Conservation (phyloP, 1,140 invertebrate species). For the Drosophila repleta region DNA sequence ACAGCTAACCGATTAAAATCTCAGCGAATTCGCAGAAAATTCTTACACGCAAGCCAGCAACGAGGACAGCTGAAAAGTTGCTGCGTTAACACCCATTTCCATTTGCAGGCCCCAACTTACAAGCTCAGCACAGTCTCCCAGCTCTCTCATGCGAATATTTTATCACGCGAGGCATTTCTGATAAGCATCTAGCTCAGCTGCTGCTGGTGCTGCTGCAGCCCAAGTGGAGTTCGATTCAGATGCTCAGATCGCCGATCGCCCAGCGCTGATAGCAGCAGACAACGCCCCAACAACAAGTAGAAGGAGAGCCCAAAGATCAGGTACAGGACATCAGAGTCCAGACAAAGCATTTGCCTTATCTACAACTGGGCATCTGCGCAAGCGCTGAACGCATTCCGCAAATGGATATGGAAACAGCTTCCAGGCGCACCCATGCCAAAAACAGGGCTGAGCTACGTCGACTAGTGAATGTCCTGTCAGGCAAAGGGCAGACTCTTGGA, state of each 20-base stretch:
- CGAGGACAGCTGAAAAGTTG: constrained; percentile 75
- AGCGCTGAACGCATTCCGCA: constrained; percentile 19
- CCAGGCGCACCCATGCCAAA: constrained; percentile 26
- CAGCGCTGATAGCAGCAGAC: constrained; percentile 39
- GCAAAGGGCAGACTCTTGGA: no score
- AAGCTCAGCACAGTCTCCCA: not conserved
- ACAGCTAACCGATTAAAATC: constrained; percentile 73
- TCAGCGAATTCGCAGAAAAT: constrained; percentile 77
- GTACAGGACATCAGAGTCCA: constrained; percentile 25
- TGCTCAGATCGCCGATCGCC: constrained; percentile 58
- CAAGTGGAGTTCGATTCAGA: constrained; percentile 37
- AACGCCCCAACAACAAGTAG: constrained; percentile 55
- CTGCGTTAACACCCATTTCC: constrained; percentile 72
- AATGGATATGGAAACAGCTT: constrained; percentile 44
- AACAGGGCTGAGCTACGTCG: not conserved
- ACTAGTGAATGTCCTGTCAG: not conserved
- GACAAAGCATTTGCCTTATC: constrained; percentile 57
- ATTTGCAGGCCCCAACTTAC: constrained; percentile 9
- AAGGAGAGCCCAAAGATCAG: constrained; percentile 31
- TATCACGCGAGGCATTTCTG: constrained; percentile 75
- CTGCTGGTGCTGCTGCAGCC: constrained; percentile 7
- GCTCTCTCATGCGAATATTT: constrained; percentile 71
- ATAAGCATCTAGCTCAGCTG: constrained; percentile 60
- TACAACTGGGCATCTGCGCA: constrained; percentile 36
- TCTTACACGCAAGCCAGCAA: constrained; percentile 65